Conservation (phyloP, 2,113 vertebrate genomes). For the Melanerpes formicivorus region DNA sequence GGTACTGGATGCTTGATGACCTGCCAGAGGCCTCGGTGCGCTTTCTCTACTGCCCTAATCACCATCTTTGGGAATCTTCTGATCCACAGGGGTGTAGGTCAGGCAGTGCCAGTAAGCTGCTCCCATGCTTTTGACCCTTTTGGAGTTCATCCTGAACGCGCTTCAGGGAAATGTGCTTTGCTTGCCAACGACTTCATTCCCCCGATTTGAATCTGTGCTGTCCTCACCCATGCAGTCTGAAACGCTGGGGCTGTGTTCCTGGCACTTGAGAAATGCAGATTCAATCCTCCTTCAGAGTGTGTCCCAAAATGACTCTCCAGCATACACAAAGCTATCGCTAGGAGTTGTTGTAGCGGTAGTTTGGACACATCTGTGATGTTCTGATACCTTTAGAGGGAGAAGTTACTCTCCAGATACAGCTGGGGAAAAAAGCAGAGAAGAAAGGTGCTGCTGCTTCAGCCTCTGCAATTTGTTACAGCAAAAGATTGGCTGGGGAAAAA, state of each 20-base stretch:
- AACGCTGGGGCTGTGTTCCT: not conserved
- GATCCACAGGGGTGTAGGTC: not conserved
- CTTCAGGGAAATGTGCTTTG: not conserved
- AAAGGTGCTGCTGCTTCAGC: not conserved
- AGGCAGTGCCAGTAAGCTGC: not conserved
- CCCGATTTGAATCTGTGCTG: not conserved
- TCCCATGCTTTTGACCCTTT: not conserved
- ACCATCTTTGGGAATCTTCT: not conserved
- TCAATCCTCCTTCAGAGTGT: not conserved
- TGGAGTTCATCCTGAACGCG: not conserved
- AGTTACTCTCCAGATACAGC: not conserved
- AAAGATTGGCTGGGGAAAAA: not conserved
- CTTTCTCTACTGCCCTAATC: not conserved
- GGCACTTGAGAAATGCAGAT: not conserved
- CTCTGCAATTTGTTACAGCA: not conserved
- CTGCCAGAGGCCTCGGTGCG: fast-evolving
- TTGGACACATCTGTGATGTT: not conserved
- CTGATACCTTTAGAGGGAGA: not conserved
- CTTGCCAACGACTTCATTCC: not conserved
- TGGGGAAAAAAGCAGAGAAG: not conserved
- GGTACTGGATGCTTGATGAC: not conserved
- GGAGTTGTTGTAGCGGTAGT: not conserved
- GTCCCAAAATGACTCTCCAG: not conserved
- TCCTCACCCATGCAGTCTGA: not conserved
- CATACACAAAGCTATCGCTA: not conserved